Conservation (phyloP, 2,797 vertebrate genomes). For the Bradypus variegatus region DNA sequence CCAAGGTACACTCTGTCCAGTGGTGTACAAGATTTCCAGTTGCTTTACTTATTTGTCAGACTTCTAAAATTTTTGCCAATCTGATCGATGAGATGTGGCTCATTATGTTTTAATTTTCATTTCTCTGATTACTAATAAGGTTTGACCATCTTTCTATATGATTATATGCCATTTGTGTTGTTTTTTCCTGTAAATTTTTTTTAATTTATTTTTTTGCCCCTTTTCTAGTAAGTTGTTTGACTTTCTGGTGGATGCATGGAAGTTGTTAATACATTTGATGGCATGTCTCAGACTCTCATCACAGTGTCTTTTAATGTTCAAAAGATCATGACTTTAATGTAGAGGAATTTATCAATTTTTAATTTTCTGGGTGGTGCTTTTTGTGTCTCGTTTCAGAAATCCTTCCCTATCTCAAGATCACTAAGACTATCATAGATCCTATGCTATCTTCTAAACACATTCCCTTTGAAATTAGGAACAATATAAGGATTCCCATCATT, state of each 20-base stretch:
- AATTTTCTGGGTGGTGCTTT: neutral
- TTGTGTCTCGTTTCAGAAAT: neutral
- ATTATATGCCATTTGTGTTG: neutral
- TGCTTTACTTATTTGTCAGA: neutral
- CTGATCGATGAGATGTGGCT: neutral
- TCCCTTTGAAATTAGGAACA: neutral
- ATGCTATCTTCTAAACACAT: neutral
- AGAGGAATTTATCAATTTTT: neutral
- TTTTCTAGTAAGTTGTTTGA: neutral
- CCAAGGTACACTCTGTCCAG: neutral
- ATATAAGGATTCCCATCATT: neutral
- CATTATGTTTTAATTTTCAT: neutral
- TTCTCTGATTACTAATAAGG: neutral
- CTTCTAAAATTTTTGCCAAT: neutral
- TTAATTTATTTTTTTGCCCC: neutral
- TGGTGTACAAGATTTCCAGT: neutral
- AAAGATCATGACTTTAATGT: neutral
- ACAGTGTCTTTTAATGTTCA: neutral
- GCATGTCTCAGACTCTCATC: neutral
- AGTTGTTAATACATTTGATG: neutral
- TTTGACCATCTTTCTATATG: neutral
- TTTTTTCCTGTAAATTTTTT: neutral
- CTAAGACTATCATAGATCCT: neutral
- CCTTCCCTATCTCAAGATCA: neutral
- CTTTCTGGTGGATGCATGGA: neutral